Percentiles rank a stretch among this genome's conserved stretches.
phyloP scores from a whole-genome alignment of 2,888 invertebrate genomes.

The Tetragonisca angustula region DNA sequence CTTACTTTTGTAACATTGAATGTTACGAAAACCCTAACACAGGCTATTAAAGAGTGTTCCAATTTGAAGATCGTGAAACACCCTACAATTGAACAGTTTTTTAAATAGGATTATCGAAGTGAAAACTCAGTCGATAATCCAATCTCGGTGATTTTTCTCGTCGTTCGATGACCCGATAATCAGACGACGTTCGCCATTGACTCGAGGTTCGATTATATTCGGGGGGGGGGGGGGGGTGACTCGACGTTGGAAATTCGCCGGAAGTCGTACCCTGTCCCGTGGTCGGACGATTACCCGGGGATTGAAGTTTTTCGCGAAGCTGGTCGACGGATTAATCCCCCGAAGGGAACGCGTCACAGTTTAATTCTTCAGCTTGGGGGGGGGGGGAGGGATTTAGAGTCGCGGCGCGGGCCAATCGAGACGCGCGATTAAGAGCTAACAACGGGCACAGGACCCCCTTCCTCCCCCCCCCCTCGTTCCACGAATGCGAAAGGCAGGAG shows the following conservation, averaged over 20 bases:
- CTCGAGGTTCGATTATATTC: neutral
- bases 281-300: constrained; percentile 13
- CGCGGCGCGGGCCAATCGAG: constrained; percentile 12
- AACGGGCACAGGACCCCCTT: constrained; percentile 23
- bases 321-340: constrained; percentile 16
- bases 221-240: neutral
- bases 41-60: too few relatives aligned
- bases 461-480: too few relatives aligned
- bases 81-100: neutral
- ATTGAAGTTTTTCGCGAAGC: constrained; percentile 17
- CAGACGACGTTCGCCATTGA: neutral
- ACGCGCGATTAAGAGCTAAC: constrained; percentile 47
- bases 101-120: neutral
- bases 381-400: constrained; percentile 5
- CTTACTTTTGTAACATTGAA: neutral
- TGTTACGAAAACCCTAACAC: neutral
- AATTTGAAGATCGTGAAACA: too few relatives aligned
- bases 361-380: constrained; percentile 27
- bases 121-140: neutral
- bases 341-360: constrained; percentile 27
- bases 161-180: neutral
- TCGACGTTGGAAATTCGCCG: neutral
- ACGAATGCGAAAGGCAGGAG: constrained; percentile 31
- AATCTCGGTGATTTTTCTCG: neutral
- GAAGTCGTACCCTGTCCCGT: constrained; percentile 3